phyloP scores from a whole-genome alignment of 2,797 vertebrate species.

The Manis crassicaudata region DNA sequence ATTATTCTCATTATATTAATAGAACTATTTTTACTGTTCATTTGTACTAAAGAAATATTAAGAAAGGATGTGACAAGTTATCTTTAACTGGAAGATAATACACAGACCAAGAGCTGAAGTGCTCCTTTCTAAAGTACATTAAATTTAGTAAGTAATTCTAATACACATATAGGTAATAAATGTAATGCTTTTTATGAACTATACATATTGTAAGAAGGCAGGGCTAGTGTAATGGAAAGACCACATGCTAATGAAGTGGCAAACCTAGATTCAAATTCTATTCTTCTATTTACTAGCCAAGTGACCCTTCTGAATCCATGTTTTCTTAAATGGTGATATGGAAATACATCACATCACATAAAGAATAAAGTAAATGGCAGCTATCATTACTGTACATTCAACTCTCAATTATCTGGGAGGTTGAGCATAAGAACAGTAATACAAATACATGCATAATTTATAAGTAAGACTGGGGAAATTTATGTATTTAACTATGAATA shows the following conservation, averaged over 20 bases:
- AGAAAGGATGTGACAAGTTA: background rate
- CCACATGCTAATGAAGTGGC: background rate
- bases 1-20: constrained; percentile 1
- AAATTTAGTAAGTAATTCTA: background rate
- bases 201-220: background rate
- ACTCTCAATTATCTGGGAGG: background rate
- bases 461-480: background rate
- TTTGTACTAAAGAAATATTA: constrained; percentile 35
- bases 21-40: background rate
- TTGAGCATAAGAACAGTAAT: background rate
- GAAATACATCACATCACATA: background rate
- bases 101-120: background rate
- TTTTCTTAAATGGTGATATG: background rate
- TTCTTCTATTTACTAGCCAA: background rate
- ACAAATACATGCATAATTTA: background rate
- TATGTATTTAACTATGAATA: background rate
- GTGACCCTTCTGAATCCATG: background rate
- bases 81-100: background rate
- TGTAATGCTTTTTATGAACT: background rate
- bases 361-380: background rate
- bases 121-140: background rate
- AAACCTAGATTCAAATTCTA: background rate
- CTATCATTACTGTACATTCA: background rate
- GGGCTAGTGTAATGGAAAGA: background rate
- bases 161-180: background rate